A percentile compares a stretch with the other conserved stretches of the same genome.
Conservation (phyloP, 2,888 invertebrate genomes). For the Tromatobia lineatoria region DNA sequence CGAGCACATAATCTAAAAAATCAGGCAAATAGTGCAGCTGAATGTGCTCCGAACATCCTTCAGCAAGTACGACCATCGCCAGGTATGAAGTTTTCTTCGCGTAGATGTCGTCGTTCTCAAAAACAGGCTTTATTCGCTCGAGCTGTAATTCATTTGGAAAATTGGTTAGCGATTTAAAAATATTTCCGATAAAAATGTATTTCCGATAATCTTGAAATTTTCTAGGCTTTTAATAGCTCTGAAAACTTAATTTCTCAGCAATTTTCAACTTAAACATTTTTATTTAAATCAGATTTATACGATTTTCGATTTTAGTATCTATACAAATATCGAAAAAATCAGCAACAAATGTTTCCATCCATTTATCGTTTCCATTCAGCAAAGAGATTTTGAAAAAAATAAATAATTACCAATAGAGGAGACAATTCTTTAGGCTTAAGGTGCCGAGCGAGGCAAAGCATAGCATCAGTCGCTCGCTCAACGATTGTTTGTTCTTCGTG, state of each 20-base stretch:
- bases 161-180: not conserved
- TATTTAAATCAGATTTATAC: too few species aligned
- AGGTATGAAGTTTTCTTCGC: constrained; percentile 91
- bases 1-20: constrained; percentile 90
- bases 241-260: too few species aligned
- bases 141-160: constrained; percentile 81
- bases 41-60: constrained; percentile 92
- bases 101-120: constrained; percentile 88
- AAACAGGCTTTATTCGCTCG: constrained; percentile 88
- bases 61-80: constrained; percentile 91
- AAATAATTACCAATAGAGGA: constrained; percentile 88
- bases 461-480: constrained; percentile 90
- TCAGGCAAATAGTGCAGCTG: constrained; percentile 90
- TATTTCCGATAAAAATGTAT: not conserved
- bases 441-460: constrained; percentile 91
- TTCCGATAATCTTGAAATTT: not conserved
- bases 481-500: constrained; percentile 89
- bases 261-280: too few species aligned
- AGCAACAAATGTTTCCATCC: too few species aligned
- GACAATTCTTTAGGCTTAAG: constrained; percentile 92
- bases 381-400: not conserved
- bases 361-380: too few species aligned
- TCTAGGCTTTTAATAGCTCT: not conserved
- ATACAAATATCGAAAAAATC: too few species aligned
- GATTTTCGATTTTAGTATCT: too few species aligned